Evolutionary conservation across 2,797 vertebrate genomes (phyloP).

Genomic region (Cyclura pinguis): DNA sequence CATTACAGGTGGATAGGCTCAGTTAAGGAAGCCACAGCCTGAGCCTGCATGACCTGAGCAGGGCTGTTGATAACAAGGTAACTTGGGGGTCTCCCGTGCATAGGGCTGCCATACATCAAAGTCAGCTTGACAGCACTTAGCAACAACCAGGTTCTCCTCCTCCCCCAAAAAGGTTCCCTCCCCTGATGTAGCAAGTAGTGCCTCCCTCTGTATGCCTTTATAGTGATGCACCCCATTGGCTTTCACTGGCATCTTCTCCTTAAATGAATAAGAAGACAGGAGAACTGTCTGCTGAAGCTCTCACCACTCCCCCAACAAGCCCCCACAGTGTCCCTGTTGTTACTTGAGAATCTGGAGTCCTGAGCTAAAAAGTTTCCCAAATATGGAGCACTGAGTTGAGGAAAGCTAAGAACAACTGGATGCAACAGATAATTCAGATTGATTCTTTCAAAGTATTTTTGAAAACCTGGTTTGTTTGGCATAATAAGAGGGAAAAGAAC

Average conservation of each 20-base stretch:
- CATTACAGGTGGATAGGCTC: too few relatives aligned
- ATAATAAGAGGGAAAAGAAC: neutral
- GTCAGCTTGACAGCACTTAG: too few relatives aligned
- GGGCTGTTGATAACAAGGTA: too few relatives aligned
- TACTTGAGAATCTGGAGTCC: neutral
- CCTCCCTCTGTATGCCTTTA: neutral
- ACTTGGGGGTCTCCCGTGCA: too few relatives aligned
- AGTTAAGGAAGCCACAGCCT: too few relatives aligned
- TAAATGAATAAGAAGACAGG: neutral
- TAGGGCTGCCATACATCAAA: too few relatives aligned
- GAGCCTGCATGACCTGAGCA: too few relatives aligned
- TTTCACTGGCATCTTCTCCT: neutral
- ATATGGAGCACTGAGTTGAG: neutral
- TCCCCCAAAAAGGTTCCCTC: neutral
- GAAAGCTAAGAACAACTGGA: neutral
- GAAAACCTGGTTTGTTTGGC: neutral
- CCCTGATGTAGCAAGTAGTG: neutral
- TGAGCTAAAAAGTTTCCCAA: neutral
- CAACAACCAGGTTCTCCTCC: neutral
- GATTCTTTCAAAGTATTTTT: neutral
- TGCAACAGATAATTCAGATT: neutral
- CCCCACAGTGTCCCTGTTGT: neutral
- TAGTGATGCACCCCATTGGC: neutral
- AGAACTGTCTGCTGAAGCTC: neutral
- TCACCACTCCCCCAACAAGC: too few relatives aligned